phyloP scores from a whole-genome alignment of 2,797 vertebrate genomes.

The Scyliorhinus canicula region DNA sequence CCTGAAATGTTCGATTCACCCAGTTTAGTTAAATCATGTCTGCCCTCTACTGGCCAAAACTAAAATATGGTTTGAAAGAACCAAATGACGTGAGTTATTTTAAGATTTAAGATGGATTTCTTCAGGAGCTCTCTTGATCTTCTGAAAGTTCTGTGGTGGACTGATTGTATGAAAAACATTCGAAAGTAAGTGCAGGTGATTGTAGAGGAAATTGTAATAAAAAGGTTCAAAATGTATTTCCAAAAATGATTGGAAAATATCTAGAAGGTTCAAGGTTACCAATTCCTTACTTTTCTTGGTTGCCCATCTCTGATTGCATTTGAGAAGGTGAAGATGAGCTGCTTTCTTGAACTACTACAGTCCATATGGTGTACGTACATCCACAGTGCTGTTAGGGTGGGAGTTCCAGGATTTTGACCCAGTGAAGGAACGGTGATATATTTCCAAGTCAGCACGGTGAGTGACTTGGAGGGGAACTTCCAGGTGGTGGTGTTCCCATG shows the following conservation, averaged over 20 bases:
- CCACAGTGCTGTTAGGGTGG: no score
- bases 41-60: conserved; percentile 15
- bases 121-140: not conserved
- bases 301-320: no score
- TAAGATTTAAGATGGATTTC: not conserved
- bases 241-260: not conserved
- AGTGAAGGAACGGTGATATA: no score
- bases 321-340: no score
- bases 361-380: no score
- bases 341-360: no score
- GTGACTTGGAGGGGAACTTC: no score
- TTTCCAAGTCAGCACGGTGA: no score
- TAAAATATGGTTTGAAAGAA: not conserved
- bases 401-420: no score
- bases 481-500: no score
- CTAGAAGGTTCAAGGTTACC: not conserved
- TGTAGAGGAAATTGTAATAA: not conserved
- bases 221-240: not conserved
- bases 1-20: not conserved
- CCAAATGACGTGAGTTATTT: not conserved
- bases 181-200: not conserved
- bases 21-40: not conserved
- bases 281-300: no score
- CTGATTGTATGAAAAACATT: not conserved
- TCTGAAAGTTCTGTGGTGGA: not conserved